Conservation (phyloP, 2,888 invertebrate species). For the Pristionchus arcanus region DNA sequence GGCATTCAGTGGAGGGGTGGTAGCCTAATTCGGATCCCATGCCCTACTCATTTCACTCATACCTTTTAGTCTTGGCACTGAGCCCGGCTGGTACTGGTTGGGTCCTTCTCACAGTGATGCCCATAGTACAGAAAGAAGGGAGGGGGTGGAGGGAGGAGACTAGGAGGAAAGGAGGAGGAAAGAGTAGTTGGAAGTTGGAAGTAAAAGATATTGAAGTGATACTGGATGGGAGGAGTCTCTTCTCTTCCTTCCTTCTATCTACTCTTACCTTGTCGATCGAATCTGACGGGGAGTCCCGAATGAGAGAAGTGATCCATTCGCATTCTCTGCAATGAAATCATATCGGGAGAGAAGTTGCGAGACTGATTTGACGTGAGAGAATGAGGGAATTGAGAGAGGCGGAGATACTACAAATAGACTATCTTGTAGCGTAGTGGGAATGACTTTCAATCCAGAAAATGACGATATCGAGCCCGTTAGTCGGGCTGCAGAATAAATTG, state of each 20-base stretch:
- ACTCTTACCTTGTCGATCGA: not conserved
- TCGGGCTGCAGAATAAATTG: not conserved
- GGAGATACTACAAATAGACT: not conserved
- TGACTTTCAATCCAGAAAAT: not conserved
- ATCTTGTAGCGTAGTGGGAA: not conserved
- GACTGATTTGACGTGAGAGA: not conserved
- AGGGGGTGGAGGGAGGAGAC: not conserved
- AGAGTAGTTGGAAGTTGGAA: not conserved
- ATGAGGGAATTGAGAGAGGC: not conserved
- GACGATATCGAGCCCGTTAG: not conserved
- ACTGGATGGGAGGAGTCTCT: constrained; percentile 14
- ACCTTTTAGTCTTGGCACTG: not conserved
- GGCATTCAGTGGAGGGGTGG: not conserved
- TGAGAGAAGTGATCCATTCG: constrained; percentile 27
- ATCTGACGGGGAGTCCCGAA: constrained; percentile 35
- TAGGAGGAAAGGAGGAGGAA: not conserved
- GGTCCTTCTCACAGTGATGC: constrained; percentile 4
- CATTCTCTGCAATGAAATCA: constrained; percentile 24
- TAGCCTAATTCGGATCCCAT: not conserved
- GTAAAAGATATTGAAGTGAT: constrained; percentile 1
- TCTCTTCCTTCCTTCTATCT: not conserved
- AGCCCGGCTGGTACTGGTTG: not conserved
- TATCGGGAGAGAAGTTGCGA: not conserved
- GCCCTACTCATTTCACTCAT: not conserved
- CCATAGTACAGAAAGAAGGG: not conserved